Evolutionary conservation across 2,888 invertebrate species (phyloP).

Genomic region (Thyatira batis): DNA sequence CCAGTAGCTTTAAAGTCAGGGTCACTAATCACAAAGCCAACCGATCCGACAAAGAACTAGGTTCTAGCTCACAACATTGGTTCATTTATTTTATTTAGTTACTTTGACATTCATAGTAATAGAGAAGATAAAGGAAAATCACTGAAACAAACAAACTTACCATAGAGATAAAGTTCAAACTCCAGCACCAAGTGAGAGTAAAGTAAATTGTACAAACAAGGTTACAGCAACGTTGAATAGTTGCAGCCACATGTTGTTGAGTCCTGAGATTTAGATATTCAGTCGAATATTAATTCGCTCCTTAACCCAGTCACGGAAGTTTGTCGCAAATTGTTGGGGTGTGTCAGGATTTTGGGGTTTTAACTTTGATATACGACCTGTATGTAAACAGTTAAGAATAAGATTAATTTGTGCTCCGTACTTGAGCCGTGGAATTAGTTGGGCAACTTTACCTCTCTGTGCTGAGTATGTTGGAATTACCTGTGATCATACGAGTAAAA

Average conservation of each 20-base stretch:
- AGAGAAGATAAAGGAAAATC: background rate
- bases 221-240: conserved; percentile 3
- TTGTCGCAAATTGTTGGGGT: background rate
- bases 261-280: conserved; percentile 9
- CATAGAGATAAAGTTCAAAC: background rate
- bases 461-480: too few relatives aligned
- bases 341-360: conserved; percentile 5
- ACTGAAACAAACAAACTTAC: background rate
- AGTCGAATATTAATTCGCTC: conserved; percentile 13
- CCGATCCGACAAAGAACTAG: too few relatives aligned
- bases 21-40: too few relatives aligned
- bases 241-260: conserved; percentile 2
- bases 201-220: background rate
- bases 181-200: background rate
- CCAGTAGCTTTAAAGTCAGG: too few relatives aligned
- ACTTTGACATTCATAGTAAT: too few relatives aligned
- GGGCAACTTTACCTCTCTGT: background rate
- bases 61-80: too few relatives aligned
- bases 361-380: conserved; percentile 1
- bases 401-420: background rate
- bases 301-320: conserved; percentile 12
- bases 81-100: too few relatives aligned
- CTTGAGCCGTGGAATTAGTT: background rate
- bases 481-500: too few relatives aligned
- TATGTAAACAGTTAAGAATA: conserved; percentile 1